A percentile compares a stretch with the other conserved stretches of the same genome.
These are phyloP conservation scores for Neotragus moschatus DNA, from an alignment of 2,113 vertebrate species.

Conservation along the genomic window DNA sequence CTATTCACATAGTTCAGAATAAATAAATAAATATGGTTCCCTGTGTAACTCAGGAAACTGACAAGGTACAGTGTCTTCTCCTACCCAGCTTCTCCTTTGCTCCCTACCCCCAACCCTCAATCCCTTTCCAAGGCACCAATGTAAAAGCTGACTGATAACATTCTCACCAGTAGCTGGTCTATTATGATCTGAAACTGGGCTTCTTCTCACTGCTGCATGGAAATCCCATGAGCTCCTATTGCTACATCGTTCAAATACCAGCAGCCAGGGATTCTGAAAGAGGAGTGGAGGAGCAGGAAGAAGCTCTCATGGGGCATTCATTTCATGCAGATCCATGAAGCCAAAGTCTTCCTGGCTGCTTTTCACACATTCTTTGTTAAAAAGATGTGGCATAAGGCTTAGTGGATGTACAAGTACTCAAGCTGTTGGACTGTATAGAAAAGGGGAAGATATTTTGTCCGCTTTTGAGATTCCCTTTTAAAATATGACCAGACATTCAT, in stretches of 20 bases:
- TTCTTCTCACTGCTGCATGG: not conserved
- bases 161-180: conserved; percentile 62
- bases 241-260: conserved; percentile 34
- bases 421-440: conserved; percentile 16
- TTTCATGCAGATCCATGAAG: conserved; percentile 32
- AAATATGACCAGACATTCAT: conserved; percentile 56
- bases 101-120: not conserved
- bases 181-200: conserved; percentile 62
- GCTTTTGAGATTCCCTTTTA: conserved; percentile 40
- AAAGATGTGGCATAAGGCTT: not conserved
- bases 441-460: conserved; percentile 30
- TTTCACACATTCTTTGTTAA: conserved; percentile 49
- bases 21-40: conserved; percentile 6
- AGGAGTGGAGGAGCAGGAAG: conserved; percentile 26
- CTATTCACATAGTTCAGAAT: not conserved
- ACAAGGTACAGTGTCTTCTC: conserved; percentile 16
- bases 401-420: not conserved
- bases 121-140: conserved; percentile 39
- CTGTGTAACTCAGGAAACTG: not conserved
- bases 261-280: conserved; percentile 31
- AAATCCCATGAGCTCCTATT: conserved; percentile 58
- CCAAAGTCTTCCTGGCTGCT: conserved; percentile 64
- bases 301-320: conserved; percentile 34
- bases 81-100: conserved; percentile 2
- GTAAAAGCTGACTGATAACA: conserved; percentile 67